Evolutionary conservation across 2,113 vertebrate species (phyloP), one percentile per base, ranked within the genome.

Genomic region (Laticauda laticaudata): DNA sequence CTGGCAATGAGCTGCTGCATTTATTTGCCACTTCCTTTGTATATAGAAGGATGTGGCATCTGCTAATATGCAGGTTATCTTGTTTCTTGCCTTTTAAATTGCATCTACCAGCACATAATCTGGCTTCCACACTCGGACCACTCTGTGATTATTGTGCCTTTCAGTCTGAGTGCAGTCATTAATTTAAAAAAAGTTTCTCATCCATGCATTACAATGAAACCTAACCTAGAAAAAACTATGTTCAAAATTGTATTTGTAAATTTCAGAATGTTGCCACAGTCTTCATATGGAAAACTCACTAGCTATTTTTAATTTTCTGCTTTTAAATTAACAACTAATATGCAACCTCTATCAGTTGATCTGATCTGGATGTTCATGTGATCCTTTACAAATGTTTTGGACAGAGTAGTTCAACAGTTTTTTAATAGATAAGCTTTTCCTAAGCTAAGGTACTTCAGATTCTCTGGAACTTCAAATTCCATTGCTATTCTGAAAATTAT

Each of bases 251-350:
- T 10, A 54, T 5, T 57, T 34, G 4, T 18, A 86, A 94, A 75
- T 12, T n/a, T 91, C 1, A 86, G 29, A 45, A 56, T 29, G 2
- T 89, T 91, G 10, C 10, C 9, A 26, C 51, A 45, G 4, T 89
- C 1, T 81, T 2, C 3, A 9, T 39, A 29, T 39, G 18, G 56
- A 45, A 51, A 53, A 24, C 91, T 9, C 90, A 53, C 56, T 87
- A 59, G 69, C 64, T 43, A n/a, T 55, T 90, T 10, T 90, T 92
- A 43, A 93, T 18, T 20, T 92, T 64, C 34, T 92, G 75, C 14
- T 87, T 55, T 48, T 55, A 90, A 48, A 57, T 11, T 64, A 90
- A 87, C 39, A 94, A 87, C 2, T 61, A 59, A 43, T 56, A 24
- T 56, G 69, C 92, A 51, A 55, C 1, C 8, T 55, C 48, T 11